phyloP scores from a whole-genome alignment of 2,888 invertebrate genomes.

The Hartigia nigra region DNA sequence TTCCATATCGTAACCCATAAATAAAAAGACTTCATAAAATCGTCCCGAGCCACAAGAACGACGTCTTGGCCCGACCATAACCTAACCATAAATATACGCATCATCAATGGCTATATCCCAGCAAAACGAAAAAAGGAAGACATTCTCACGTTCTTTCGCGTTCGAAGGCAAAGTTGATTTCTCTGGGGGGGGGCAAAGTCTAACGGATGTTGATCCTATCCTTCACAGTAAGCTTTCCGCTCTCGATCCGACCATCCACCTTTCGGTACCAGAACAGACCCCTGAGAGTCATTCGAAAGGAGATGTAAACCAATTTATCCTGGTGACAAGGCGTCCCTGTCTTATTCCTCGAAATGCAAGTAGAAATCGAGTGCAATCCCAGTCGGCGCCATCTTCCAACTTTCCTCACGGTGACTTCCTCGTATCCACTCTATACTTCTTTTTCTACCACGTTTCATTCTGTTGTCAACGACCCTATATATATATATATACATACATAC shows the following conservation, averaged over 20 bases:
- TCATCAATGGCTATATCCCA: neutral
- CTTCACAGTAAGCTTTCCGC: slow-evolving; percentile 16
- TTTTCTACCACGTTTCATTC: neutral
- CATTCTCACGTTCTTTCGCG: slow-evolving; percentile 31
- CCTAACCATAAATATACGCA: neutral
- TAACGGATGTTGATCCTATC: slow-evolving; percentile 33
- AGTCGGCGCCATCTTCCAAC: neutral
- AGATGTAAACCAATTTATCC: slow-evolving; percentile 42
- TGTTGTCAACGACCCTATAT: neutral
- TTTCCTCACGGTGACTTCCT: neutral
- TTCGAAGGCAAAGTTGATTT: slow-evolving; percentile 46
- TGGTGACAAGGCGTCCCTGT: slow-evolving; percentile 13
- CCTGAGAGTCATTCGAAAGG: slow-evolving; percentile 37
- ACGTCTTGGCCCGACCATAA: neutral
- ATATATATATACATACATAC: neutral
- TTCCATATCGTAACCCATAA: neutral
- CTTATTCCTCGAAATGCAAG: neutral
- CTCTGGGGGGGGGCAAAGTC: slow-evolving; percentile 45
- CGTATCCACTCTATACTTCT: neutral
- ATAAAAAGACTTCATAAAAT: neutral
- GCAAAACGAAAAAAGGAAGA: slow-evolving; percentile 29
- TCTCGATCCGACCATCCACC: slow-evolving; percentile 24
- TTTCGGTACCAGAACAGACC: slow-evolving; percentile 24
- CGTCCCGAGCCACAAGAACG: neutral
- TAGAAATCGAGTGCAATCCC: neutral